phyloP scores from a whole-genome alignment of 2,797 vertebrate genomes.

The Crypturellus tataupa region DNA sequence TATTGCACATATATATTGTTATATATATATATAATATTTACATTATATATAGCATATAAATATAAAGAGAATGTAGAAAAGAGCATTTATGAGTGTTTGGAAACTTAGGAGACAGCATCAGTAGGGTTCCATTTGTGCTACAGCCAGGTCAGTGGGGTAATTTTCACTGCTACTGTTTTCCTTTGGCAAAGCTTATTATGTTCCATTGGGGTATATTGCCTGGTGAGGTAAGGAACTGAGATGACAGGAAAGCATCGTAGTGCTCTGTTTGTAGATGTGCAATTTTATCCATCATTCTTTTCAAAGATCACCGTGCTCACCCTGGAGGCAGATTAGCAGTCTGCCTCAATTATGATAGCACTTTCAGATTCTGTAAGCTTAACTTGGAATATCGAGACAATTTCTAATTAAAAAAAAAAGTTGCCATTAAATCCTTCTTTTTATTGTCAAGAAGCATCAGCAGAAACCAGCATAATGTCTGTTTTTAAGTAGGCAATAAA shows the following conservation, averaged over 20 bases:
- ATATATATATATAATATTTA: too few relatives aligned
- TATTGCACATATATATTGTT: too few relatives aligned
- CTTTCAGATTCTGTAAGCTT: neutral
- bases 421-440: neutral
- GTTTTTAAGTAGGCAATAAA: neutral
- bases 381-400: neutral
- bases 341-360: neutral
- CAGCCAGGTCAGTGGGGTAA: neutral
- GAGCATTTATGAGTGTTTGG: neutral
- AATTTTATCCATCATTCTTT: neutral
- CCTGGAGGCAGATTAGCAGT: neutral
- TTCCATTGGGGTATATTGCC: neutral
- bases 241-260: neutral
- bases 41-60: too few relatives aligned
- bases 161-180: neutral
- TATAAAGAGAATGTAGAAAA: too few relatives aligned
- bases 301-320: neutral
- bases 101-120: neutral
- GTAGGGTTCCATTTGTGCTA: neutral
- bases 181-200: neutral
- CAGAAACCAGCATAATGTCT: neutral
- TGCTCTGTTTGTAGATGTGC: neutral
- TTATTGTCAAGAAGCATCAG: neutral
- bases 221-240: neutral
- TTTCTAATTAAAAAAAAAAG: neutral